Percentiles rank a stretch among this genome's conserved stretches.
phyloP scores from a whole-genome alignment of 1,140 invertebrate species.

The Plutomurus gul region DNA sequence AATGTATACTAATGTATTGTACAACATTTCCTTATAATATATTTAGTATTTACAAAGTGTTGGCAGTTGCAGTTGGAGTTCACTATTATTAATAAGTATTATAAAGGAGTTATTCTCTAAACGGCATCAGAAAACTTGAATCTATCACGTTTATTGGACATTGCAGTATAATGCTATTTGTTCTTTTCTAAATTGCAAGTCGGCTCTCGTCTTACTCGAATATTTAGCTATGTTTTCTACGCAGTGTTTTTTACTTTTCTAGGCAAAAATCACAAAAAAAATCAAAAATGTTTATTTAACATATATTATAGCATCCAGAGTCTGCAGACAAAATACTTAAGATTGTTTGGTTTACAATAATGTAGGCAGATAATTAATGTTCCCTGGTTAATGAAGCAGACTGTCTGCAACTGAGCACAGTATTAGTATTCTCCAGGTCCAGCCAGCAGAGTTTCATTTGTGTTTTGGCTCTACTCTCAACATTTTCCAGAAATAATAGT shows the following conservation, averaged over 20 bases:
- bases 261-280: conserved; percentile 31
- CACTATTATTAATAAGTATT: not conserved
- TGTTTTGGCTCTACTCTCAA: not conserved
- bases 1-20: not conserved
- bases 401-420: conserved; percentile 13
- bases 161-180: not conserved
- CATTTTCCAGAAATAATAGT: not conserved
- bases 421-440: conserved; percentile 32
- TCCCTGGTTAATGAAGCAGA: conserved; percentile 16
- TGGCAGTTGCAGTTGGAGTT: not conserved
- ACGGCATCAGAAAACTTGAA: not conserved
- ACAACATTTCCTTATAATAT: not conserved
- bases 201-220: not conserved
- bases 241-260: not conserved
- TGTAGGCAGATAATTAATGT: conserved; percentile 4
- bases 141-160: conserved; percentile 27
- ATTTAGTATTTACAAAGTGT: conserved; percentile 3
- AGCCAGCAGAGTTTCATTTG: conserved; percentile 9
- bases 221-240: not conserved
- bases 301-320: not conserved
- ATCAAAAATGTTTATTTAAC: not conserved
- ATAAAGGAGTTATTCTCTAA: not conserved
- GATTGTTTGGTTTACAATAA: not conserved
- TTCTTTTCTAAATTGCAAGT: not conserved
- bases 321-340: not conserved